phyloP scores from a whole-genome alignment of 1,140 invertebrate species.

The Drosophila auraria region DNA sequence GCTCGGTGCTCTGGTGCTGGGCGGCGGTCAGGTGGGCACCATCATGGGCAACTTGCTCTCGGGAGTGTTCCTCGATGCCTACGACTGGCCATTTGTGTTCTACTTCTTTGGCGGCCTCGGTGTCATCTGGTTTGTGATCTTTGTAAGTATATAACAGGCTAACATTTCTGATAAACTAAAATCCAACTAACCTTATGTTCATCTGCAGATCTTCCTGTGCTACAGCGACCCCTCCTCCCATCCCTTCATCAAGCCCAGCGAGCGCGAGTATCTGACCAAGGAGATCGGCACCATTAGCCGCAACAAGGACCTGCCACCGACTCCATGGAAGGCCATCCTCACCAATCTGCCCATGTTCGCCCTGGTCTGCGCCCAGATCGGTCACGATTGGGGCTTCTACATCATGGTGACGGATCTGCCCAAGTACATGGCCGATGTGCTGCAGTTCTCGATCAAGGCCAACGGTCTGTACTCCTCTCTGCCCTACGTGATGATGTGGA shows the following conservation, averaged over 20 bases:
- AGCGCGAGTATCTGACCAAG: slow-evolving; percentile 90
- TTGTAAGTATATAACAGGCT: slow-evolving; percentile 85
- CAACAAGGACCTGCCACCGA: slow-evolving; percentile 87
- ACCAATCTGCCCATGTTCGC: slow-evolving; percentile 92
- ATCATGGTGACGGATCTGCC: slow-evolving; percentile 96
- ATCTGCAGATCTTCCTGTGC: slow-evolving; percentile 87
- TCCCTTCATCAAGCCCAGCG: slow-evolving; percentile 92
- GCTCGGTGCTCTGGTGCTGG: slow-evolving; percentile 90
- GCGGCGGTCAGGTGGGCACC: slow-evolving; percentile 90
- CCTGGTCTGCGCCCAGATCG: slow-evolving; percentile 90
- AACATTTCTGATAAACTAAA: too few species aligned
- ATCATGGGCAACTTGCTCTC: slow-evolving; percentile 91
- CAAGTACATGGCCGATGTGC: slow-evolving; percentile 95
- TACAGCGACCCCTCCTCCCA: slow-evolving; percentile 92
- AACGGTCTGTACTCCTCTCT: slow-evolving; percentile 89
- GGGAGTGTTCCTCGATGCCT: slow-evolving; percentile 88
- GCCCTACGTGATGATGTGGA: slow-evolving; percentile 91
- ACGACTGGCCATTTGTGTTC: slow-evolving; percentile 92
- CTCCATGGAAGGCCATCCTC: slow-evolving; percentile 91
- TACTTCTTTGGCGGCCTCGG: slow-evolving; percentile 93
- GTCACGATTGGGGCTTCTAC: slow-evolving; percentile 97
- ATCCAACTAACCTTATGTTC: background rate
- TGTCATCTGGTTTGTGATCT: slow-evolving; percentile 90
- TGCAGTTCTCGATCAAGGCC: slow-evolving; percentile 92
- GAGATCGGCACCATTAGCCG: slow-evolving; percentile 86